These are phyloP conservation scores for Hemiscyllium ocellatum DNA, from an alignment of 2,113 vertebrate genomes.

Conservation along the genomic window DNA sequence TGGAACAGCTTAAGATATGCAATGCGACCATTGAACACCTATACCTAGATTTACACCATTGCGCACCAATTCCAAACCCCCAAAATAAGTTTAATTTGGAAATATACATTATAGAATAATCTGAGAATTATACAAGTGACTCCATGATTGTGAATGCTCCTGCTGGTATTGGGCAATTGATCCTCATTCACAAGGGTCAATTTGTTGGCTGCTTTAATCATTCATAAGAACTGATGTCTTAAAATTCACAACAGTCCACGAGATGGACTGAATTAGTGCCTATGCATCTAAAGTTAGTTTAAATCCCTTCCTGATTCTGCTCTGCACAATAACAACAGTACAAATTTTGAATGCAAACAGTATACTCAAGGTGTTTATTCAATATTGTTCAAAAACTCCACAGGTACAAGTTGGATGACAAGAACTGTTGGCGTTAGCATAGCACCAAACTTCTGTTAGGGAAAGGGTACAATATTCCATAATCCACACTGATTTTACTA, in stretches of 20 bases:
- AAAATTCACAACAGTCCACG: not conserved
- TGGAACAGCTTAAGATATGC: not conserved
- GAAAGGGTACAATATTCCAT: not conserved
- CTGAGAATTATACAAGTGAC: too few species aligned
- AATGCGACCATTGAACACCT: not conserved
- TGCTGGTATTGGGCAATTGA: not conserved
- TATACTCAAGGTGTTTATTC: slow-evolving; percentile 14
- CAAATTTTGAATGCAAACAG: not conserved
- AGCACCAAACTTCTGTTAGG: not conserved
- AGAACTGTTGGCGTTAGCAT: not conserved
- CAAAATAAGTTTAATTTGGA: not conserved
- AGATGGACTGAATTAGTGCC: not conserved
- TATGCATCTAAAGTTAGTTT: not conserved
- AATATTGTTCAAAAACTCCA: slow-evolving; percentile 26
- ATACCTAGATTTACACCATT: not conserved
- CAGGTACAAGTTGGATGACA: not conserved
- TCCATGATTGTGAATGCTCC: not conserved
- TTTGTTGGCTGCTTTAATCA: not conserved
- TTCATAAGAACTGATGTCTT: not conserved
- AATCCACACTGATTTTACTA: not conserved
- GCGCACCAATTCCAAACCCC: not conserved
- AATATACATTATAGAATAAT: too few species aligned
- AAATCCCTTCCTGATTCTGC: not conserved
- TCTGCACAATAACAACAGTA: not conserved
- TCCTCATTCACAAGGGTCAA: not conserved